Percentiles rank a stretch among this genome's conserved stretches.
Conservation (phyloP, 2,888 invertebrate genomes). For the Eupithecia pulchellata region DNA sequence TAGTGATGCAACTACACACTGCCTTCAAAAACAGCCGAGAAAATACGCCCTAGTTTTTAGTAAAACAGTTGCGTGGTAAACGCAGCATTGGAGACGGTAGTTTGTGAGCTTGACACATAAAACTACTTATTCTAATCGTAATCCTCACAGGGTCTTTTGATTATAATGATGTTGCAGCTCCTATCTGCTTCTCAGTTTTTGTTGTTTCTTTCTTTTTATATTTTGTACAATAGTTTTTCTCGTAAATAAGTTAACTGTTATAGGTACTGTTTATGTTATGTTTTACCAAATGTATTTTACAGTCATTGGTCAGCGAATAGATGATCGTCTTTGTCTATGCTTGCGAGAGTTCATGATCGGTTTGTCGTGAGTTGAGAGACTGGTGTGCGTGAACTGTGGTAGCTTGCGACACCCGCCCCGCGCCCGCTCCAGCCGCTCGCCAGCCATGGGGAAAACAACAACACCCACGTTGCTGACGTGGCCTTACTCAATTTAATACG, state of each 20-base stretch:
- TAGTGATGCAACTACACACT: constrained; percentile 21
- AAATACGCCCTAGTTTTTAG: neutral
- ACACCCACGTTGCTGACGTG: constrained; percentile 65
- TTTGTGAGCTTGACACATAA: no score
- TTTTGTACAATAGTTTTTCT: no score
- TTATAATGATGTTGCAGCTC: no score
- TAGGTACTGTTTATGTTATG: no score
- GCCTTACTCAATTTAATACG: constrained; percentile 58
- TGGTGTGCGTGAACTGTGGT: constrained; percentile 20
- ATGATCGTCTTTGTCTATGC: no score
- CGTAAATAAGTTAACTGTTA: no score
- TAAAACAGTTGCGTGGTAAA: constrained; percentile 8
- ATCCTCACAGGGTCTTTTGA: no score
- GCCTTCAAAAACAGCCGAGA: neutral
- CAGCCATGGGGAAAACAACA: constrained; percentile 69
- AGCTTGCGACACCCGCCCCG: constrained; percentile 68
- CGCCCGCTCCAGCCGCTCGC: constrained; percentile 53
- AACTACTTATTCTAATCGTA: no score
- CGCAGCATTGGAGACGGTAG: neutral
- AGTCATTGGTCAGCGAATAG: no score
- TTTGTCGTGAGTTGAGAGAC: constrained; percentile 31
- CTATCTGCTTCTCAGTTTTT: no score
- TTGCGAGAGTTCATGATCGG: constrained; percentile 22
- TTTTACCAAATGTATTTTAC: no score
- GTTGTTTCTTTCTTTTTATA: no score